Evolutionary conservation across 2,797 vertebrate species (phyloP), one percentile per base, ranked within the genome.

Genomic region (Sebastes diploproa): DNA sequence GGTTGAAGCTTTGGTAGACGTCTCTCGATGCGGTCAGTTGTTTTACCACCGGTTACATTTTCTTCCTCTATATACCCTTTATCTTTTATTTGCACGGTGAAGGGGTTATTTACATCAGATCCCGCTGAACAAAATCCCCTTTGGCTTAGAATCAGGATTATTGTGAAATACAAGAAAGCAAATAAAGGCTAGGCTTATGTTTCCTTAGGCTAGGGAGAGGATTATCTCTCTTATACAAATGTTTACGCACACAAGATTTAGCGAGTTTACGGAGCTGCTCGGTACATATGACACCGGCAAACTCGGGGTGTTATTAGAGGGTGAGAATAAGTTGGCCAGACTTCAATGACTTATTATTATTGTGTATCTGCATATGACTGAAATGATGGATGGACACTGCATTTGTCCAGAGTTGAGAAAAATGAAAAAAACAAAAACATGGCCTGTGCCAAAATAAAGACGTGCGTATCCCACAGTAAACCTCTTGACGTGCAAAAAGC

Each of bases 141-240:
- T 30, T 71, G 54, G 73, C 14, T 82, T 52, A 14, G 20, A 85
- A 74, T 77, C 46, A 30, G 77, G 68, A 80, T 75, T 77, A 80
- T 72, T 80, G 72, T 67, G 61, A 74, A 70, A 79, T 81, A 62
- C 60, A 73, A 72, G 36, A 66, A 72, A 72, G 69, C 30, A 69
- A 75, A 81, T 36, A 82, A 78, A 32, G 20, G 52, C 3, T 2
- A 63, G 55, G 71, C 50, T 81, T 81, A 75, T 75, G 56, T 85
- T 81, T 90, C 69, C 77, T 82, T 22, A 36, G 68, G 66, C 72
- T 67, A 38, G 34, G 50, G 50, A 52, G 22, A 74, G 79, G 78
- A 87, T 87, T 84, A 83, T 72, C 60, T 66, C 66, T 68, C 20
- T 84, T 72, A 75, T 61, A 78, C 30, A 58, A 75, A 11, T 77